A percentile compares a stretch with the other conserved stretches of the same genome.
Evolutionary conservation across 1,140 invertebrate species (phyloP).

Genomic region (Sarcophaga bullata): DNA sequence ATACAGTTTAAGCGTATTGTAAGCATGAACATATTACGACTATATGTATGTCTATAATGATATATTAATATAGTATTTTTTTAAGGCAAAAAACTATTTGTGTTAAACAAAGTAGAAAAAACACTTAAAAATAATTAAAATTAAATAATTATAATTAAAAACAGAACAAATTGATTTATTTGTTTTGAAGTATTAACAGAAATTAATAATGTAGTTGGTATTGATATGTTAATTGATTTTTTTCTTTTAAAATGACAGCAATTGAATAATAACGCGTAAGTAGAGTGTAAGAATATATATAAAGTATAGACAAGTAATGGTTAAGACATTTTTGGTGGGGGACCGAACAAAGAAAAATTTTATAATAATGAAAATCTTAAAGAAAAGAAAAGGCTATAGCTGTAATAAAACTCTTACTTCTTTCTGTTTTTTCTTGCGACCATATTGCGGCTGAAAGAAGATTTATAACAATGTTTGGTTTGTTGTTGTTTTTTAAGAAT

Average conservation of each 20-base stretch:
- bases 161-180: background rate
- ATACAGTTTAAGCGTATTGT: background rate
- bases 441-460: slow-evolving; percentile 72
- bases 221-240: too few species aligned
- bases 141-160: background rate
- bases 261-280: background rate
- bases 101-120: background rate
- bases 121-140: slow-evolving; percentile 17
- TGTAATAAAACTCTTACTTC: slow-evolving; percentile 80
- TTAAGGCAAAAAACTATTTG: slow-evolving; percentile 43
- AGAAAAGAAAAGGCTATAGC: background rate
- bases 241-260: too few species aligned
- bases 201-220: background rate
- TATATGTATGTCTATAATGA: slow-evolving; percentile 6
- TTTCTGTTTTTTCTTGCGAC: slow-evolving; percentile 96
- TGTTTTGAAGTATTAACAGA: background rate
- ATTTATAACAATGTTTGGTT: slow-evolving; percentile 49
- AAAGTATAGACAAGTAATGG: background rate
- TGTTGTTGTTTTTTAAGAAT: background rate
- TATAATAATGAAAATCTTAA: background rate
- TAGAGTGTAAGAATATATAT: background rate
- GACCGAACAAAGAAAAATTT: background rate
- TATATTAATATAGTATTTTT: background rate
- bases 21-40: background rate
- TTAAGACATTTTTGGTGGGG: background rate